Conservation (phyloP, 2,888 invertebrate species). For the Neuroscelio doddi region DNA sequence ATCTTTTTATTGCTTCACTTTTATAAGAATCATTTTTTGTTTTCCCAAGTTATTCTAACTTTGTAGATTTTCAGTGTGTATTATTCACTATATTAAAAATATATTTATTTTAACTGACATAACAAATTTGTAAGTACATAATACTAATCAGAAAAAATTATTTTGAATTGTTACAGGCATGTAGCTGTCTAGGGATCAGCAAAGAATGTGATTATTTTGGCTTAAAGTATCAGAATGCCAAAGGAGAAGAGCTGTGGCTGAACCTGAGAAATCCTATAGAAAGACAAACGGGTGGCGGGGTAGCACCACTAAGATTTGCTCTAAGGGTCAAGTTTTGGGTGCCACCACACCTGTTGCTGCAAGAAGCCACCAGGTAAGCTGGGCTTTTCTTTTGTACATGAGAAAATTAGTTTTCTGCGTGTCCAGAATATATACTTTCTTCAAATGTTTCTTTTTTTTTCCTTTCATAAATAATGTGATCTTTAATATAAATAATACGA, state of each 20-base stretch:
- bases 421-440: slow-evolving; percentile 12
- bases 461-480: no score
- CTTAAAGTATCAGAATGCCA: slow-evolving; percentile 79
- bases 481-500: no score
- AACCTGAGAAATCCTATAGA: slow-evolving; percentile 89
- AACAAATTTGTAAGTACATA: no score
- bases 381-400: slow-evolving; percentile 4
- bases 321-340: slow-evolving; percentile 93
- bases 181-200: slow-evolving; percentile 86
- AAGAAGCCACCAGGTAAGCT: slow-evolving; percentile 84
- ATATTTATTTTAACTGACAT: no score
- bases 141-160: no score
- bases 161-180: slow-evolving; percentile 77
- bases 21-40: no score
- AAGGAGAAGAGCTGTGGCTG: slow-evolving; percentile 87
- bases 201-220: slow-evolving; percentile 93
- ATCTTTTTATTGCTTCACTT: no score
- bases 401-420: slow-evolving; percentile 8
- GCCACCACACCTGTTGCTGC: slow-evolving; percentile 88
- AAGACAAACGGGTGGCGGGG: slow-evolving; percentile 81
- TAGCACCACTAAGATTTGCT: slow-evolving; percentile 78
- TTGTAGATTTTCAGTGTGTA: no score
- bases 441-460: not conserved
- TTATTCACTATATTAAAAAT: no score
- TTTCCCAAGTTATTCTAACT: no score